Conservation (phyloP, 2,113 vertebrate genomes). For the Rhabdornis inornatus region DNA sequence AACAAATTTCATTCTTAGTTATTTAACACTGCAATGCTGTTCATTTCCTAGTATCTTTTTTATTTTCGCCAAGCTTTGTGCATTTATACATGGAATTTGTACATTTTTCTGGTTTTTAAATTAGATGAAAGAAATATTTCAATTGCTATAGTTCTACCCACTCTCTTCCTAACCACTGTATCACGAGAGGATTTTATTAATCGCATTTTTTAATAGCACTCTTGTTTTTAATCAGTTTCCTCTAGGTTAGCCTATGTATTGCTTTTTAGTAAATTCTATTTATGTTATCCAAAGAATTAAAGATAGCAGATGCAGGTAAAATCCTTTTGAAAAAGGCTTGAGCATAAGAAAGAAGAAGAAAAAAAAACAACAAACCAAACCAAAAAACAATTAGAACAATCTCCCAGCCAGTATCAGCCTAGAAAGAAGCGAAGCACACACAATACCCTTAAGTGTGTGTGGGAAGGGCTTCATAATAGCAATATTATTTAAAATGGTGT, state of each 20-base stretch:
- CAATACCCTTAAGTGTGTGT: conserved; percentile 29
- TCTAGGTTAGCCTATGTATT: not conserved
- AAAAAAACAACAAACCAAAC: not conserved
- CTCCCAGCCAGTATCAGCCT: not conserved
- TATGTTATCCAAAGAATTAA: conserved; percentile 11
- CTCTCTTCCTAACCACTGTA: not conserved
- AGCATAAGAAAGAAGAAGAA: not conserved
- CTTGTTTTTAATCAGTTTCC: conserved; percentile 4
- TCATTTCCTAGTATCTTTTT: not conserved
- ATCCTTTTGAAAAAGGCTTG: conserved; percentile 48
- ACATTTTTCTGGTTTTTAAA: not conserved
- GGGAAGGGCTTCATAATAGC: conserved; percentile 51
- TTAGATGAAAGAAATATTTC: conserved; percentile 15
- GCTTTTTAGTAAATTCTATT: conserved; percentile 18
- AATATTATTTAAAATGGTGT: conserved; percentile 67
- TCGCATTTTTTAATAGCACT: not conserved
- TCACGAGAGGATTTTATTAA: not conserved
- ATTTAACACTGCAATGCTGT: not conserved
- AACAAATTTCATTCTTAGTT: not conserved
- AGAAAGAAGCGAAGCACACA: conserved; percentile 8
- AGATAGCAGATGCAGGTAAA: conserved; percentile 47
- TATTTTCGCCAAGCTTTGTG: not conserved
- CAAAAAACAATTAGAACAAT: conserved; percentile 41
- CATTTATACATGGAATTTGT: not conserved
- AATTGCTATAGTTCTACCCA: not conserved